Evolutionary conservation across 2,113 vertebrate species (phyloP).

Genomic region (Castor canadensis): DNA sequence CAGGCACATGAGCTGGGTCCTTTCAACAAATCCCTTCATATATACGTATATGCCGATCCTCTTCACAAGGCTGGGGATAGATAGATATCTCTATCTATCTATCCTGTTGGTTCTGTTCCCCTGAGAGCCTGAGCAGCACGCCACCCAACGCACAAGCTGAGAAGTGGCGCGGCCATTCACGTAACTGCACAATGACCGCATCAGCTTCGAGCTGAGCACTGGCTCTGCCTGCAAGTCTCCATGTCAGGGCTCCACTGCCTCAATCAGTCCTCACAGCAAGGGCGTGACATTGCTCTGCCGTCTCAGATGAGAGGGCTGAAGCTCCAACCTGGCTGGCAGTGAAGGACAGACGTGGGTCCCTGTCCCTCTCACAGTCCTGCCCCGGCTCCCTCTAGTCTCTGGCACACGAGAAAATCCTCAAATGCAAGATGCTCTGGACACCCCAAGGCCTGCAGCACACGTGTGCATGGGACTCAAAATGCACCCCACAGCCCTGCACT

Average conservation of each 20-base stretch:
- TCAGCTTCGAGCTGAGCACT: rapidly evolving
- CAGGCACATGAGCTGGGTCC: rapidly evolving
- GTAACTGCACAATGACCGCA: no score
- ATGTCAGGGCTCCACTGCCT: rapidly evolving
- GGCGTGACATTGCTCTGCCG: rapidly evolving
- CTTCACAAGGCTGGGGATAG: no score
- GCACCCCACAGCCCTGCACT: background rate
- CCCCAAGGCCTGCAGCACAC: no score
- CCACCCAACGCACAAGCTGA: no score
- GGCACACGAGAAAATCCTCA: background rate
- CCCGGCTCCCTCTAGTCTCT: rapidly evolving
- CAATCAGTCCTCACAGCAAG: rapidly evolving
- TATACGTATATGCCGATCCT: no score
- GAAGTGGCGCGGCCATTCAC: rapidly evolving
- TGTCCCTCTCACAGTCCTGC: background rate
- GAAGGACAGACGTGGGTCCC: rapidly evolving
- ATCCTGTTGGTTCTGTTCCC: background rate
- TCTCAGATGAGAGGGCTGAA: background rate
- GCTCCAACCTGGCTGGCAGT: rapidly evolving
- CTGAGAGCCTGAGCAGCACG: background rate
- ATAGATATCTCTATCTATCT: background rate
- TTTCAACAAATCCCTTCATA: rapidly evolving
- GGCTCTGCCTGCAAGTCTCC: background rate
- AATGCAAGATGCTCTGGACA: rapidly evolving
- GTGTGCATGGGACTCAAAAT: background rate